These are phyloP conservation scores for Mormyrops attenuatus DNA, from an alignment of 2,797 vertebrate species.

Conservation along the genomic window DNA sequence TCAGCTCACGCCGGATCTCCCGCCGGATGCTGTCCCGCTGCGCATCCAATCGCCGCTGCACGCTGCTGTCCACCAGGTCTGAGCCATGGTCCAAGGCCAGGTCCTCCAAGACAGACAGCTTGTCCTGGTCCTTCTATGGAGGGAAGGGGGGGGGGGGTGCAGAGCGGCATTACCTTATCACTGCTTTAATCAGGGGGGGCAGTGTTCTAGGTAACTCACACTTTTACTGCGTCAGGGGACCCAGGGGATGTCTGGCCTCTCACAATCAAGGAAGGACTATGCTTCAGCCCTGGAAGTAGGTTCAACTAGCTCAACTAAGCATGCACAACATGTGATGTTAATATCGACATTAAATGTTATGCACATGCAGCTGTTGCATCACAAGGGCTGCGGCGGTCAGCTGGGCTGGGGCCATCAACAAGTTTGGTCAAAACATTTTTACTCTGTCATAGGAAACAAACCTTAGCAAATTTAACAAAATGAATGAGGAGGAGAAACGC, in stretches of 20 bases:
- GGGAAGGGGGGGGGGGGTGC: neutral
- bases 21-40: conserved; percentile 60
- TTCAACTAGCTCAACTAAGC: neutral
- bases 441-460: neutral
- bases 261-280: neutral
- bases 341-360: neutral
- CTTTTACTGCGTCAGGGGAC: neutral
- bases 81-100: conserved; percentile 56
- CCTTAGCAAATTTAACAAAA: too few species aligned
- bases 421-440: neutral
- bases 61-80: conserved; percentile 55
- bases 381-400: neutral
- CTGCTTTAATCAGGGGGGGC: neutral
- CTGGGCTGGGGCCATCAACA: neutral
- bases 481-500: neutral
- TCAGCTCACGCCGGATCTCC: conserved; percentile 66
- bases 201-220: neutral
- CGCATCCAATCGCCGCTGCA: conserved; percentile 63
- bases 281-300: neutral
- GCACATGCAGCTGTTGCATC: neutral
- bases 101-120: conserved; percentile 58
- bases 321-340: neutral
- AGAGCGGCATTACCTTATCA: neutral
- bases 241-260: neutral
- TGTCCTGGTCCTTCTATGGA: conserved; percentile 45